Conservation (phyloP, 2,797 vertebrate species). For the Buceros bicornis region DNA sequence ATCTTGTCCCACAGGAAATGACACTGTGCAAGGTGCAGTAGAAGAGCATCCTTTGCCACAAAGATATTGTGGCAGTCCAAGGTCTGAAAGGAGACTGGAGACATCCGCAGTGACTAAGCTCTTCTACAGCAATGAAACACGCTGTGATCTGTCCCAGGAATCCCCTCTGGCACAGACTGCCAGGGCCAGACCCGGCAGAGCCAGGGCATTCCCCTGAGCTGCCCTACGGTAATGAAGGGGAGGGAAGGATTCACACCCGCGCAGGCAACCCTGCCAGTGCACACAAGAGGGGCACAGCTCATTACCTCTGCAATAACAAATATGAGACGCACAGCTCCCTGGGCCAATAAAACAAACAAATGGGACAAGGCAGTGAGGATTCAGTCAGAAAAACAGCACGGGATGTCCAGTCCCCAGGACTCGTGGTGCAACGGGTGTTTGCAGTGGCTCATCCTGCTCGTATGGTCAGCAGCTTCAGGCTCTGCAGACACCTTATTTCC, state of each 20-base stretch:
- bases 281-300: background rate
- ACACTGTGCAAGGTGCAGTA: background rate
- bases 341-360: slow-evolving; percentile 33
- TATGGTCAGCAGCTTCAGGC: background rate
- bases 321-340: background rate
- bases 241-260: background rate
- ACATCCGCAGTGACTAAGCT: background rate
- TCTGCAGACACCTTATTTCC: background rate
- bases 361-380: background rate
- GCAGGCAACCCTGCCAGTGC: background rate
- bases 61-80: background rate
- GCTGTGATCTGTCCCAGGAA: background rate
- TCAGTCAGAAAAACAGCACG: background rate
- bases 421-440: background rate
- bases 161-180: background rate
- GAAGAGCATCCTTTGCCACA: background rate
- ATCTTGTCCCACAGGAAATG: background rate
- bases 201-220: background rate
- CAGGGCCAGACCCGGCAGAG: background rate
- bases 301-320: background rate
- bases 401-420: background rate
- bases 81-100: background rate
- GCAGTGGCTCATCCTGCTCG: background rate
- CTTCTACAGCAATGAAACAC: background rate
- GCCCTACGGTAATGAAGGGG: background rate